These are phyloP conservation scores for Rhegmatorhina hoffmannsi DNA, from an alignment of 2,113 vertebrate species.

Conservation along the genomic window DNA sequence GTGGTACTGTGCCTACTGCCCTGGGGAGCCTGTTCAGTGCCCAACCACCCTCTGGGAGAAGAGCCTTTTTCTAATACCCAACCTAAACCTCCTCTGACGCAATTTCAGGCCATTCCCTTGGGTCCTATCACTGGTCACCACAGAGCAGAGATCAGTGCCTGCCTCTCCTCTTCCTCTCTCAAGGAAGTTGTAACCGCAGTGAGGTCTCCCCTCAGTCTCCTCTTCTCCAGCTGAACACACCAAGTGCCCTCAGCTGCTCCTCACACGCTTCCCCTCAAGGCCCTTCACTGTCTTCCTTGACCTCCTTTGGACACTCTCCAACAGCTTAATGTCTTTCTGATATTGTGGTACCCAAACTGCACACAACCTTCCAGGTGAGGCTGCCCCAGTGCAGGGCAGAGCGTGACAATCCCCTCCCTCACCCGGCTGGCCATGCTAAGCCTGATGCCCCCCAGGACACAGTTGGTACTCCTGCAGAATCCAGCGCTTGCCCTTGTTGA, in stretches of 20 bases:
- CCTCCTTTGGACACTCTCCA: too few relatives aligned
- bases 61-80: background rate
- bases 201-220: background rate
- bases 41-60: too few relatives aligned
- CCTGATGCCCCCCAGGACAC: background rate
- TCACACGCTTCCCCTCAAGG: background rate
- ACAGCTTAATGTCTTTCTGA: background rate
- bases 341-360: background rate
- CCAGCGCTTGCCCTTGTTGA: accelerated
- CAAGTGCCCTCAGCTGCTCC: background rate
- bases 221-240: background rate
- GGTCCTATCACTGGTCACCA: background rate
- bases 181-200: background rate
- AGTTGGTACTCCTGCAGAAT: background rate
- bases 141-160: background rate
- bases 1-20: background rate
- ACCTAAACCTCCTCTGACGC: background rate
- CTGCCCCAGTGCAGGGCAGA: background rate
- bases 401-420: background rate
- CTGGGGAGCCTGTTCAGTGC: background rate
- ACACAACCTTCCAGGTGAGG: background rate
- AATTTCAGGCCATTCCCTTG: background rate
- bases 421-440: background rate
- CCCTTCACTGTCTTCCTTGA: background rate
- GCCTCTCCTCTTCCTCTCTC: background rate